A percentile compares a stretch with the other conserved stretches of the same genome.
These are phyloP conservation scores for Chaetorhynchus papuensis DNA, from an alignment of 2,113 vertebrate species.

Conservation along the genomic window DNA sequence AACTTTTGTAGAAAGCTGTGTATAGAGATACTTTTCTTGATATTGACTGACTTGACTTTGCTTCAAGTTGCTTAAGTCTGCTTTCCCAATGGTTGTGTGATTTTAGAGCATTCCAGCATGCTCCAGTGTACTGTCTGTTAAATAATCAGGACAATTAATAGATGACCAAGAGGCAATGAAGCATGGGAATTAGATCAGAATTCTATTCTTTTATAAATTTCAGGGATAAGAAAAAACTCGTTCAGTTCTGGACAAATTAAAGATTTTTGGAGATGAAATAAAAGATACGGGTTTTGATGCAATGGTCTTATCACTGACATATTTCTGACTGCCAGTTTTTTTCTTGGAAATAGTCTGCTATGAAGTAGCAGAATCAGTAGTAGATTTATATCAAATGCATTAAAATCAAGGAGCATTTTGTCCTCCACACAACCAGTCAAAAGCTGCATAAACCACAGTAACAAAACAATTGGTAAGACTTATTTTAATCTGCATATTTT, in stretches of 20 bases:
- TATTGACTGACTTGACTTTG: background rate
- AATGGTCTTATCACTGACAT: background rate
- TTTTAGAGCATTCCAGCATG: background rate
- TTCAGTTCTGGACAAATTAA: background rate
- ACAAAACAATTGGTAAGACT: background rate
- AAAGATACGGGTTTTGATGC: background rate
- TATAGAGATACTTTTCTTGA: background rate
- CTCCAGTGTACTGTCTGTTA: background rate
- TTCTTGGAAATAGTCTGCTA: background rate
- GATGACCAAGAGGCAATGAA: background rate
- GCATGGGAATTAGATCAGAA: background rate
- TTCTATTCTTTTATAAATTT: background rate
- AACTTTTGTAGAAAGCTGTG: background rate
- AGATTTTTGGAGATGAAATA: background rate
- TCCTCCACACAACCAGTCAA: background rate
- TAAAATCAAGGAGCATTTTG: background rate
- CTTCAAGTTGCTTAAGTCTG: background rate
- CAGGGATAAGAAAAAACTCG: background rate
- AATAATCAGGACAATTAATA: background rate
- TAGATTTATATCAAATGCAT: background rate
- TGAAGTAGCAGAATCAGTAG: background rate
- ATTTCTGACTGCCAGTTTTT: background rate
- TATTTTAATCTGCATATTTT: background rate
- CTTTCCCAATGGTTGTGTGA: background rate
- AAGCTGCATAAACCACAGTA: background rate